Base-by-base conservation (phyloP, 2,797 vertebrate species). In the Hapalemur alaotrensis region DNA sequence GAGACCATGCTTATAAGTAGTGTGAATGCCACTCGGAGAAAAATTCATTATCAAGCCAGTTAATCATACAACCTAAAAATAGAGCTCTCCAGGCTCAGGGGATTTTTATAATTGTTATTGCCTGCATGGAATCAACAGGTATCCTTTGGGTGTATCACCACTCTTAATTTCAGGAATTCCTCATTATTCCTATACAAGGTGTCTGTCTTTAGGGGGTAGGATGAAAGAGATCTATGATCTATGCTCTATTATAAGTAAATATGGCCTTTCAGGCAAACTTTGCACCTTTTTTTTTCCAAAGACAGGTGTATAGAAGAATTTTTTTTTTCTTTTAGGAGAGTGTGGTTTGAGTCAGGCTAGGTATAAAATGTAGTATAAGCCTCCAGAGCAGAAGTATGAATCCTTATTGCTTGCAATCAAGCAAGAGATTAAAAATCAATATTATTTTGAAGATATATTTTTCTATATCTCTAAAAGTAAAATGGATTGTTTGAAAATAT, bases 351-450 rank as follows among this genome's bases (percentile, higher is more conserved):
- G 14, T 35, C 4, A 61, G 35, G 5, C 25, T 84, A 72, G 7
- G 32, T 92, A 13, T 93, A 57, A 91, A 80, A 89, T 90, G 57
- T 0, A 76, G 13, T 84, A 35, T 63, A 89, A 73, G 22, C 48
- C 32, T 63, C 89, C 41, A 78, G 46, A 85, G 63, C 8, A 79
- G n/a, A 95, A 59, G 23, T 73, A 61, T 73, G 78, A 94, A 84
- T 86, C n/a, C 65, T 54, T 79, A 17, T n/a, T 81, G 9, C 38
- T 83, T 79, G n/a, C 9, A 78, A 46, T 94, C 35, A 23, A 78
- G 59, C 8, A 73, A 82, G n/a, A 80, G 89, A 75, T 92, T n/a
- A 84, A 78, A 93, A 91, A 23, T 70, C 65, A 94, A 69, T 80
- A 67, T 79, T 54, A 67, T 67, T 67, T 73, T 91, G 7, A 46